Conservation (phyloP, 2,113 vertebrate species). For the Lynx canadensis region DNA sequence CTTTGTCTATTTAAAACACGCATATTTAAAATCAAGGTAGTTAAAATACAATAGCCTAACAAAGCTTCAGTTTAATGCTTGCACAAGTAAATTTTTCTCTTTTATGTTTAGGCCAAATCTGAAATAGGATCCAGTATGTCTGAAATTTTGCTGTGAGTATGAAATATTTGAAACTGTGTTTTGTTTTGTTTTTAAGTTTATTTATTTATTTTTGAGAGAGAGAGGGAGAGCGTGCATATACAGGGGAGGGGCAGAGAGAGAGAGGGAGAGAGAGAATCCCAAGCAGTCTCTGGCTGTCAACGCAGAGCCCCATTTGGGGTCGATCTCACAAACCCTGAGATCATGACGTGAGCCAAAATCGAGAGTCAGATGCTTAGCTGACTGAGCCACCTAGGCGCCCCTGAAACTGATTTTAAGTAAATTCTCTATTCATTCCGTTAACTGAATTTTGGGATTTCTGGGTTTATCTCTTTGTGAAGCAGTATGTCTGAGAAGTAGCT, state of each 20-base stretch:
- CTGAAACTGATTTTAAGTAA: conserved; percentile 42
- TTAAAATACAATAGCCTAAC: neutral
- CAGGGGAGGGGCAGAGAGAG: too few relatives aligned
- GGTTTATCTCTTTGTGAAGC: conserved; percentile 21
- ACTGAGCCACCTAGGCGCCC: too few relatives aligned
- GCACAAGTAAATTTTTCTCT: conserved; percentile 62
- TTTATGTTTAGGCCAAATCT: conserved; percentile 92
- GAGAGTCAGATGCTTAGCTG: too few relatives aligned
- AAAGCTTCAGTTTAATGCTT: conserved; percentile 47
- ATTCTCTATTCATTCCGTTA: conserved; percentile 37
- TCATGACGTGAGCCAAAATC: too few relatives aligned
- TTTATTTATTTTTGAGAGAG: too few relatives aligned
- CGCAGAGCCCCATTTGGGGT: too few relatives aligned
- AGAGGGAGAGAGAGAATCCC: too few relatives aligned
- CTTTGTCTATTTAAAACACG: conserved; percentile 13
- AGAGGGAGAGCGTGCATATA: too few relatives aligned
- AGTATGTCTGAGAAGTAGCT: neutral
- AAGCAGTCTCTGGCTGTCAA: too few relatives aligned
- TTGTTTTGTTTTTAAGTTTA: too few relatives aligned
- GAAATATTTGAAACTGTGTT: conserved; percentile 34
- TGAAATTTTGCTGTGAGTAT: conserved; percentile 92
- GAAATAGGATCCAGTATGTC: conserved; percentile 88
- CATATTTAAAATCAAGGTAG: neutral
- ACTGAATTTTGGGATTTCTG: neutral
- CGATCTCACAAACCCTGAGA: too few relatives aligned